phyloP scores from a whole-genome alignment of 2,888 invertebrate genomes.

The Drymonia ruficornis region DNA sequence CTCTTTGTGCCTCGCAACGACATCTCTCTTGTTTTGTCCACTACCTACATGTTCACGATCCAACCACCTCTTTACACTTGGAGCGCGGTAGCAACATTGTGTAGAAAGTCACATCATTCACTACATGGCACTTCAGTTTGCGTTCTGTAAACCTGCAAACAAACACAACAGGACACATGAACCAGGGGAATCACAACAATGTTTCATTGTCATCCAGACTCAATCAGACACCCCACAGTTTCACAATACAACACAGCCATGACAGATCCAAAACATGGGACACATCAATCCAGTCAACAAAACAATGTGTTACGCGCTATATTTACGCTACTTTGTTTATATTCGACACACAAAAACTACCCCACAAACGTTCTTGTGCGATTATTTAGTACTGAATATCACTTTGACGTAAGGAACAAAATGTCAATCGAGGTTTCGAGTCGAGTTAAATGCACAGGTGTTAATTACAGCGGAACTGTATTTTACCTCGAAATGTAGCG shows the following conservation, averaged over 20 bases:
- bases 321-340: constrained; percentile 9
- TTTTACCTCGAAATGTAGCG: constrained; percentile 39
- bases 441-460: constrained; percentile 34
- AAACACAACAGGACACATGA: constrained; percentile 34
- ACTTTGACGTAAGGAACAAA: constrained; percentile 56
- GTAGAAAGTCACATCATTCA: constrained; percentile 79
- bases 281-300: constrained; percentile 36
- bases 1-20: constrained; percentile 81
- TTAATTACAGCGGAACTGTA: constrained; percentile 22
- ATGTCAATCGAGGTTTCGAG: constrained; percentile 48
- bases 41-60: constrained; percentile 81
- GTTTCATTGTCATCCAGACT: background rate
- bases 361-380: constrained; percentile 10
- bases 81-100: constrained; percentile 80
- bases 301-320: constrained; percentile 30
- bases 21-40: constrained; percentile 65
- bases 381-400: constrained; percentile 41
- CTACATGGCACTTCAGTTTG: constrained; percentile 76
- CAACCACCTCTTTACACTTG: constrained; percentile 76
- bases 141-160: constrained; percentile 66
- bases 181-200: background rate
- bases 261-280: constrained; percentile 26
- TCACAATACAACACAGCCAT: constrained; percentile 20
- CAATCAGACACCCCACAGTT: background rate
- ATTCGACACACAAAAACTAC: constrained; percentile 8